phyloP scores from a whole-genome alignment of 2,888 invertebrate species.

The Polymixis lichenea region DNA sequence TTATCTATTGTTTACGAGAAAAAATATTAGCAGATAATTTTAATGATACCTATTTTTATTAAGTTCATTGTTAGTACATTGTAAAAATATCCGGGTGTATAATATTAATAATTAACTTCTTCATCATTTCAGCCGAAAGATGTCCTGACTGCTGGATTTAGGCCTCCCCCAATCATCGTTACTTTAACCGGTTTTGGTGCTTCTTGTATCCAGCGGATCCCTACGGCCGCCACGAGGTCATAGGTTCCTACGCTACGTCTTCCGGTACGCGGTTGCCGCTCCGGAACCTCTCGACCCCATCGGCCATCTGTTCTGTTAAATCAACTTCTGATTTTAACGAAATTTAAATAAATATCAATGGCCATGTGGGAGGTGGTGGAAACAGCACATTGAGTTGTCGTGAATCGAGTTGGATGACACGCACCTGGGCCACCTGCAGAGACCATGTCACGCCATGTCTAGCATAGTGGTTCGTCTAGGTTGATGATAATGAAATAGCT shows the following conservation, averaged over 20 bases:
- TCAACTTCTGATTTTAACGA: background rate
- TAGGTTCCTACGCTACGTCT: background rate
- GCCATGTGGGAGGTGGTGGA: background rate
- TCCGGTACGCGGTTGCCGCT: too few species aligned
- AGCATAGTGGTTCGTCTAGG: background rate
- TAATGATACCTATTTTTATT: constrained; percentile 20
- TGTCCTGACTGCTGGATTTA: too few species aligned
- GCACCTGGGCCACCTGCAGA: too few species aligned
- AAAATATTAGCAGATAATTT: constrained; percentile 20
- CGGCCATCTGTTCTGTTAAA: background rate
- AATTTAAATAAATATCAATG: too few species aligned
- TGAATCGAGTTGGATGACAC: background rate
- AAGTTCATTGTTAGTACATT: background rate
- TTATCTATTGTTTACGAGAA: constrained; percentile 47
- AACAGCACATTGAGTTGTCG: background rate
- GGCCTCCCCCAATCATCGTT: background rate
- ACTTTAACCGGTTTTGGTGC: background rate
- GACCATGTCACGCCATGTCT: too few species aligned
- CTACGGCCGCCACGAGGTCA: background rate
- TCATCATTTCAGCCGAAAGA: background rate
- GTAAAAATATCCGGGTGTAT: constrained; percentile 31
- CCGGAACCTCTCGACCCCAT: too few species aligned
- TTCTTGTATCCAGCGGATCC: background rate
- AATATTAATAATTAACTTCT: background rate
- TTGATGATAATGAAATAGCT: too few species aligned